phyloP scores from a whole-genome alignment of 2,797 vertebrate genomes.

The Clarias platycephalus region DNA sequence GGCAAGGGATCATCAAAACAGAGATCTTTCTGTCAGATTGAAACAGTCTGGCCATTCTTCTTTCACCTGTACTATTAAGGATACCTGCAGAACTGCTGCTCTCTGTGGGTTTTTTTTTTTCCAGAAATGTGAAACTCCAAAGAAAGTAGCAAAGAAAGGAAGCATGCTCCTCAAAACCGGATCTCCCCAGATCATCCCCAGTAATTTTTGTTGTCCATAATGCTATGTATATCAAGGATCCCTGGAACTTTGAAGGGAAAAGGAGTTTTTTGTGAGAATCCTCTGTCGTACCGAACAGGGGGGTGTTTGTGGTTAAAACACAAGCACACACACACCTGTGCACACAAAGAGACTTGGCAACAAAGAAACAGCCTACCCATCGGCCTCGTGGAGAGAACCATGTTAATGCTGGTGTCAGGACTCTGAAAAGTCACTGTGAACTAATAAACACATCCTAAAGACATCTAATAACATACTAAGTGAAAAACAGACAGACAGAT shows the following conservation, averaged over 20 bases:
- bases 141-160: too few relatives aligned
- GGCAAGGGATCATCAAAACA: neutral
- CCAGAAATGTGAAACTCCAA: too few relatives aligned
- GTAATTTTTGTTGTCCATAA: neutral
- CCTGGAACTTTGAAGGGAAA: neutral
- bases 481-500: neutral
- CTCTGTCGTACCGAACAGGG: neutral
- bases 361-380: neutral
- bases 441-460: slow-evolving; percentile 12
- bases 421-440: neutral
- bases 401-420: neutral
- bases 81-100: neutral
- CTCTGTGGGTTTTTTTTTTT: neutral
- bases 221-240: neutral
- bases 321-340: neutral
- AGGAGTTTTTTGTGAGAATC: neutral
- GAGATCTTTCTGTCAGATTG: neutral
- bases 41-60: neutral
- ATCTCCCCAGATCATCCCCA: neutral
- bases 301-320: neutral
- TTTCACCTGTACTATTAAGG: neutral
- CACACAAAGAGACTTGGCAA: too few relatives aligned
- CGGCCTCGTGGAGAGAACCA: neutral
- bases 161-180: neutral
- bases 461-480: slow-evolving; percentile 25